Evolutionary conservation across 2,888 invertebrate genomes (phyloP).

Genomic region (Charanyca ferruginea): DNA sequence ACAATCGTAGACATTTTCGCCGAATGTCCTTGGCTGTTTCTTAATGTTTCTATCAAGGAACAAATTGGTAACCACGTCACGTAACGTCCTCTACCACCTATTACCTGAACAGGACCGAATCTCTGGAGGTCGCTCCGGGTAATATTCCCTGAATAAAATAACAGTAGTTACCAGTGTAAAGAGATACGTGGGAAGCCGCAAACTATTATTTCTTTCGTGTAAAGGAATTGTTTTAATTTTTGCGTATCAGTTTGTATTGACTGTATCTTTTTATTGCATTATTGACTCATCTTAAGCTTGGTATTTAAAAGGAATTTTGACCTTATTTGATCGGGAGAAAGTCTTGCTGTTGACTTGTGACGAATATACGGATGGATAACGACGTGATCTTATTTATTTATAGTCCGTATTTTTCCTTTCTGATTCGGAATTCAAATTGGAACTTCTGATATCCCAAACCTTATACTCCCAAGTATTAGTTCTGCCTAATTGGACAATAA

Average conservation of each 20-base stretch:
- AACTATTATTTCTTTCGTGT: constrained; percentile 31
- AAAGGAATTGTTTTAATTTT: constrained; percentile 17
- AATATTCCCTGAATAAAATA: constrained; percentile 73
- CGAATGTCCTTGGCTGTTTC: constrained; percentile 32
- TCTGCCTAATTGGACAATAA: neutral
- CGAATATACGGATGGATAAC: neutral
- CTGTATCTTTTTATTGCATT: constrained; percentile 11
- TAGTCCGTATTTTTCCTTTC: neutral
- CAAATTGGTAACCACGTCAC: constrained; percentile 68
- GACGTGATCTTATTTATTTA: constrained; percentile 3
- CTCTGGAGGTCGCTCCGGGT: constrained; percentile 58
- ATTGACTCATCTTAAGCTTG: constrained; percentile 7
- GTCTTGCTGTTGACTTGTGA: constrained; percentile 15
- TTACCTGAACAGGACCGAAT: constrained; percentile 72
- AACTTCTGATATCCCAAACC: neutral
- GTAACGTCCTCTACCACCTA: constrained; percentile 64
- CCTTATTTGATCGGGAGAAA: constrained; percentile 6
- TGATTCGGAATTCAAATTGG: neutral
- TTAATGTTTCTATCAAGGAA: constrained; percentile 51
- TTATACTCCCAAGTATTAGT: neutral
- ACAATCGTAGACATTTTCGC: constrained; percentile 31
- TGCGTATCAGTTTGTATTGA: no score
- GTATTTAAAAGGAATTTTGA: constrained; percentile 7
- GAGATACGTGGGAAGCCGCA: constrained; percentile 39
- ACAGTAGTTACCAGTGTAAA: constrained; percentile 47